These are phyloP conservation scores for Austrolebias charrua DNA, from an alignment of 2,797 vertebrate genomes.

Conservation along the genomic window DNA sequence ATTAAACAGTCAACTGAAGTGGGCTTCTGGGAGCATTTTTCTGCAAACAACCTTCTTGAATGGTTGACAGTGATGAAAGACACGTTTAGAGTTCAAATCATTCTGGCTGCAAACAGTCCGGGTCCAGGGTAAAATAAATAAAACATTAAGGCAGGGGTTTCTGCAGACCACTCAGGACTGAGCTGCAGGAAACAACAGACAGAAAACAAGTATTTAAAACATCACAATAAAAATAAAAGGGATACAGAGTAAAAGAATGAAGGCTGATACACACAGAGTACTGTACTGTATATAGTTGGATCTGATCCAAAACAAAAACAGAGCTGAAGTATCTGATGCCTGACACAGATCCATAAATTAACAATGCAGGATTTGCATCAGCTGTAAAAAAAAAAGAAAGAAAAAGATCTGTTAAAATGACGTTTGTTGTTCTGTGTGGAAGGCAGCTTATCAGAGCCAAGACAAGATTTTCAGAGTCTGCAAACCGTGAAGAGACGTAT, in stretches of 20 bases:
- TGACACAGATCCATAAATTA: slow-evolving; percentile 23
- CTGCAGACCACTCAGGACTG: slow-evolving; percentile 19
- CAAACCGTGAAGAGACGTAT: background rate
- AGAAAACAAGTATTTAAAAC: background rate
- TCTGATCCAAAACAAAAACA: slow-evolving; percentile 3
- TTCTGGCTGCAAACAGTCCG: slow-evolving; percentile 34
- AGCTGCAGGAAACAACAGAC: slow-evolving; percentile 16
- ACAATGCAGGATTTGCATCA: slow-evolving; percentile 25
- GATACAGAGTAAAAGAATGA: background rate
- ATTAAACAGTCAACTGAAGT: background rate
- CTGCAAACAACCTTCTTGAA: slow-evolving; percentile 10
- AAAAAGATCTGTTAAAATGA: slow-evolving; percentile 8
- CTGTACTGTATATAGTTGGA: background rate
- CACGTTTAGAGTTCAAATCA: slow-evolving; percentile 10
- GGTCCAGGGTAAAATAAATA: slow-evolving; percentile 50
- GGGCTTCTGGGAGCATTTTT: background rate
- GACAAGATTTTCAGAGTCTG: background rate
- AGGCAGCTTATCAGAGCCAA: background rate
- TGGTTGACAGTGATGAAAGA: slow-evolving; percentile 8
- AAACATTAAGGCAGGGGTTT: slow-evolving; percentile 39
- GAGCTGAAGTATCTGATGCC: slow-evolving; percentile 14
- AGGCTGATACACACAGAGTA: background rate
- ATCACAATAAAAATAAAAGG: background rate
- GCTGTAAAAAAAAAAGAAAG: slow-evolving; percentile 11
- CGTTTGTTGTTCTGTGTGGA: slow-evolving; percentile 8